Evolutionary conservation across 2,888 invertebrate genomes (phyloP).

Genomic region (Osmoderma eremita): DNA sequence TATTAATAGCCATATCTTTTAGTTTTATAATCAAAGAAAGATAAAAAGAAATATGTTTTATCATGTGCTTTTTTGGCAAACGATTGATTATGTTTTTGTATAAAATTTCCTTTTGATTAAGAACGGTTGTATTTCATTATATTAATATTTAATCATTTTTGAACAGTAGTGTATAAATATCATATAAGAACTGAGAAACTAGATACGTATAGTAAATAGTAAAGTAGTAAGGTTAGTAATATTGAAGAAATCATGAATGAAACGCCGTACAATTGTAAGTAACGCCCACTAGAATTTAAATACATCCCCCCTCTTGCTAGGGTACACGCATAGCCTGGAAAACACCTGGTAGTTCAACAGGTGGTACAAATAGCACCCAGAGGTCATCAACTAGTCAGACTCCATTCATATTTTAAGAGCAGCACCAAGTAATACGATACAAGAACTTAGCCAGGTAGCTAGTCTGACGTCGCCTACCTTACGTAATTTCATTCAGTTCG

Average conservation of each 20-base stretch:
- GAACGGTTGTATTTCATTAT: too few relatives aligned
- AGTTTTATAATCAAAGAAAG: too few relatives aligned
- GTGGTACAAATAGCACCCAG: constrained; percentile 64
- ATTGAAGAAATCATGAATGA: constrained; percentile 55
- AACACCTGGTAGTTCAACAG: constrained; percentile 62
- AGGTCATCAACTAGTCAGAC: constrained; percentile 54
- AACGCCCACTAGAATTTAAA: constrained; percentile 56
- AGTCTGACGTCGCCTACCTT: constrained; percentile 47
- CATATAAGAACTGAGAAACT: not conserved
- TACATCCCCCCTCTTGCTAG: constrained; percentile 54
- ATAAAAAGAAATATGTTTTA: too few relatives aligned
- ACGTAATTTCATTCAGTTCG: constrained; percentile 55
- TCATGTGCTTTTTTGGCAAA: too few relatives aligned
- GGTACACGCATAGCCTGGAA: constrained; percentile 58
- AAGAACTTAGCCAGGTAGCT: constrained; percentile 57
- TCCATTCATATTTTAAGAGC: constrained; percentile 58
- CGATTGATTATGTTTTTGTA: too few relatives aligned
- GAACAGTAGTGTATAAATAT: too few relatives aligned
- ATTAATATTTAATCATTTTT: not conserved
- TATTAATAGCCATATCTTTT: too few relatives aligned
- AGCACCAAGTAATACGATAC: constrained; percentile 57
- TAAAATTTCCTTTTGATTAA: too few relatives aligned
- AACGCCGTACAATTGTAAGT: constrained; percentile 53
- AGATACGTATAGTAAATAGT: constrained; percentile 15
- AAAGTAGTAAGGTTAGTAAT: constrained; percentile 46